These are phyloP conservation scores for Eumeta japonica DNA, from an alignment of 1,140 invertebrate genomes.

Conservation along the genomic window DNA sequence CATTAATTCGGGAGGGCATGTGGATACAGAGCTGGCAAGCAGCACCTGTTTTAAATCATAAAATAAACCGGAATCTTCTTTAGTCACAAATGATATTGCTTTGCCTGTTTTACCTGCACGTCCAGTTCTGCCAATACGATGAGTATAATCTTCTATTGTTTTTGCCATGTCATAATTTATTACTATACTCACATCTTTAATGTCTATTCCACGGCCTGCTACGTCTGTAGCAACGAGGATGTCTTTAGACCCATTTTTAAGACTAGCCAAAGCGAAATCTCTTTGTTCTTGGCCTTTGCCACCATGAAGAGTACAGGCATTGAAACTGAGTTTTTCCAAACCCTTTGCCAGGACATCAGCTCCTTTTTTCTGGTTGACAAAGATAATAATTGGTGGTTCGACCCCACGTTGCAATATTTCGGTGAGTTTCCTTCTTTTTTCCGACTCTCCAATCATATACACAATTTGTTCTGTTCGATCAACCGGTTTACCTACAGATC, in stretches of 20 bases:
- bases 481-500: slow-evolving; percentile 96
- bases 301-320: slow-evolving; percentile 95
- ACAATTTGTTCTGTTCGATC: slow-evolving; percentile 98
- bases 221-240: slow-evolving; percentile 99
- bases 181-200: slow-evolving; percentile 97
- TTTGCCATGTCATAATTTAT: slow-evolving; percentile 99
- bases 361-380: slow-evolving; percentile 99
- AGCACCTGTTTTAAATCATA: slow-evolving; percentile 96
- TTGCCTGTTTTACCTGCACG: slow-evolving; percentile 96
- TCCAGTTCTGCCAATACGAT: slow-evolving; percentile 98
- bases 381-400: slow-evolving; percentile 98
- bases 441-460: slow-evolving; percentile 90
- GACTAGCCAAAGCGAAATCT: slow-evolving; percentile 94
- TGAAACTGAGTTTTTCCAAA: slow-evolving; percentile 95
- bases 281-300: slow-evolving; percentile 99
- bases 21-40: slow-evolving; percentile 86
- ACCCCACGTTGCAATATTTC: slow-evolving; percentile 83
- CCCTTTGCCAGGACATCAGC: slow-evolving; percentile 97
- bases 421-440: slow-evolving; percentile 89
- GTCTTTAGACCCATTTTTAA: slow-evolving; percentile 94
- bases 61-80: slow-evolving; percentile 93
- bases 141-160: slow-evolving; percentile 98
- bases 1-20: slow-evolving; percentile 93
- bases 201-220: slow-evolving; percentile 99
- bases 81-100: slow-evolving; percentile 94